Evolutionary conservation across 2,113 vertebrate genomes (phyloP), one percentile per base, ranked within the genome.

Genomic region (Rissa tridactyla): DNA sequence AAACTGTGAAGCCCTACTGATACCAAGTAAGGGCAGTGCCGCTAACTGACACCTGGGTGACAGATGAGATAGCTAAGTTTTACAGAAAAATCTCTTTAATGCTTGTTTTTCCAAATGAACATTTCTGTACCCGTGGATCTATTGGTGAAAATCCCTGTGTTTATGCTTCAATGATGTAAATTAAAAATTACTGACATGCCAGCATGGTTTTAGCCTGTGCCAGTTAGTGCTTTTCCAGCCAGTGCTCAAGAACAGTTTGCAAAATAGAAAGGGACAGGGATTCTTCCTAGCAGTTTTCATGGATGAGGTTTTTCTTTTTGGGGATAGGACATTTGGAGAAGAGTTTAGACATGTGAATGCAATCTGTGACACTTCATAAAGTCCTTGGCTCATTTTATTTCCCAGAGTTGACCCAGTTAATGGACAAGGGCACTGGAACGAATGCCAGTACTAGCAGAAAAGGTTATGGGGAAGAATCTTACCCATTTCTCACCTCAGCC

Each of bases 401-500:
- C 8, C 6, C 5, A 60, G 1, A 29, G 57, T 14, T 65, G 29
- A 40, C 8, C 29, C 5, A 29, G 3, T 29, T 58, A 66, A 27
- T 20, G 9, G 44, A 2, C 10, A 79, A 76, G 12, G 6, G 16
- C 6, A 57, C 2, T 12, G 76, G 52, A 86, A 71, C 4, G n/a
- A 51, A 10, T 15, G 14, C 1, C 22, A 90, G 17, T 25, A 64
- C 5, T 25, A 55, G 3, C 7, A 47, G 60, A 85, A 82, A 79
- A 3, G 13, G 23, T 6, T 52, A 10, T 62, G 4, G 18, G 40
- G 11, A 78, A 70, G 26, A 73, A 57, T 44, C 8, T 69, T 57
- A 42, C 1, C 7, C 4, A 7, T 77, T 69, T 72, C 32, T 89
- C 7, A 51, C 1, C 3, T 32, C 42, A 82, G 0, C 2, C 9